Evolutionary conservation across 2,888 invertebrate species (phyloP).

Genomic region (Erebia epiphron): DNA sequence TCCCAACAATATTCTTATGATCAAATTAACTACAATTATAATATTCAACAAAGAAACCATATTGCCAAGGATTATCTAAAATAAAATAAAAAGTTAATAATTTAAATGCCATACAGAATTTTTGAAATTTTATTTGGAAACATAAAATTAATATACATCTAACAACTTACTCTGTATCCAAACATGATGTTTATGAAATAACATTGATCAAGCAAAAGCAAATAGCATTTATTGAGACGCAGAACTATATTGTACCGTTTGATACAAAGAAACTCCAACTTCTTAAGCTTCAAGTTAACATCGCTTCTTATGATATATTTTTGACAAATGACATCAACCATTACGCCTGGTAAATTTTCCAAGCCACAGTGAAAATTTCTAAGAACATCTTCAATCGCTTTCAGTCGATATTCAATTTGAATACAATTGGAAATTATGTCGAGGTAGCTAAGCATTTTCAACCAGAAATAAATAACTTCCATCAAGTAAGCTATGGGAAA

Average conservation of each 20-base stretch:
- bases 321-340: background rate
- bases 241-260: slow-evolving; percentile 14
- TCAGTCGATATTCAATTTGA: slow-evolving; percentile 37
- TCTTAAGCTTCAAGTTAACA: background rate
- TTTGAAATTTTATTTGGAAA: background rate
- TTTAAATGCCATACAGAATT: background rate
- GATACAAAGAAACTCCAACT: background rate
- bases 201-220: slow-evolving; percentile 38
- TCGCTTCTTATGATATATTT: background rate
- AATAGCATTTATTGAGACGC: slow-evolving; percentile 33
- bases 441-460: slow-evolving; percentile 29
- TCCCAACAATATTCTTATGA: slow-evolving; percentile 32
- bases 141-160: background rate
- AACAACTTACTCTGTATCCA: slow-evolving; percentile 34
- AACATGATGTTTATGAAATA: slow-evolving; percentile 37
- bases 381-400: slow-evolving; percentile 31
- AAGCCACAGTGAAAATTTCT: slow-evolving; percentile 24
- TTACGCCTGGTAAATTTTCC: slow-evolving; percentile 14
- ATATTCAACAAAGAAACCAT: slow-evolving; percentile 31
- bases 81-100: slow-evolving; percentile 29
- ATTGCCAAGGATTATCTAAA: slow-evolving; percentile 36
- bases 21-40: slow-evolving; percentile 32
- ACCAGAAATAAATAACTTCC: slow-evolving; percentile 19
- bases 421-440: slow-evolving; percentile 33
- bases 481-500: background rate